Conservation (phyloP, 1,140 invertebrate genomes). For the Pteromalus puparum region DNA sequence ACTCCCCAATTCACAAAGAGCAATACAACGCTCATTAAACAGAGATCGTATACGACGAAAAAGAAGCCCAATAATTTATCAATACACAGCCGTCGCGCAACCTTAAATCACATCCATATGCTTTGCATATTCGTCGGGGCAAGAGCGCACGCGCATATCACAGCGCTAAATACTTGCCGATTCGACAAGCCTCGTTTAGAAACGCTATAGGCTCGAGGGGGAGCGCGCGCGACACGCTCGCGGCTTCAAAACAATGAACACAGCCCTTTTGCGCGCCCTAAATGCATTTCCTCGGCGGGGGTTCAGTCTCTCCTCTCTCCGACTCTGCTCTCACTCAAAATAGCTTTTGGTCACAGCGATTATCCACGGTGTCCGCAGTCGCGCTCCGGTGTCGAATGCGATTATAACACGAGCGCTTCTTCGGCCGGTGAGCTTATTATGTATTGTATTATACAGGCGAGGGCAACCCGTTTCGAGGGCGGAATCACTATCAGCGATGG, state of each 20-base stretch:
- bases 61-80: too few species aligned
- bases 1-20: not conserved
- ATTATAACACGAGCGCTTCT: not conserved
- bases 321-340: not conserved
- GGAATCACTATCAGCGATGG: not conserved
- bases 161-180: slow-evolving; percentile 59
- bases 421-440: not conserved
- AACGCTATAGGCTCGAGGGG: slow-evolving; percentile 48
- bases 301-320: not conserved
- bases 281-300: slow-evolving; percentile 63
- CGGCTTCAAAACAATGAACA: slow-evolving; percentile 54
- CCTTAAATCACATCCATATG: too few species aligned
- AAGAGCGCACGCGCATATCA: too few species aligned
- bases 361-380: not conserved
- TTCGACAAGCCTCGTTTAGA: slow-evolving; percentile 66
- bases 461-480: not conserved
- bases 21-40: too few species aligned
- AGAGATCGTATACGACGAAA: too few species aligned
- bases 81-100: too few species aligned
- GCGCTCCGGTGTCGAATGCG: not conserved
- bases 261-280: slow-evolving; percentile 59
- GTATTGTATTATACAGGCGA: too few species aligned
- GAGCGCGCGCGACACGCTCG: slow-evolving; percentile 52
- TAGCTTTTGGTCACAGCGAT: slow-evolving; percentile 4
- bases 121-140: too few species aligned